These are phyloP conservation scores for Myanophis thanlyinensis DNA, from an alignment of 2,113 vertebrate genomes.

Conservation along the genomic window DNA sequence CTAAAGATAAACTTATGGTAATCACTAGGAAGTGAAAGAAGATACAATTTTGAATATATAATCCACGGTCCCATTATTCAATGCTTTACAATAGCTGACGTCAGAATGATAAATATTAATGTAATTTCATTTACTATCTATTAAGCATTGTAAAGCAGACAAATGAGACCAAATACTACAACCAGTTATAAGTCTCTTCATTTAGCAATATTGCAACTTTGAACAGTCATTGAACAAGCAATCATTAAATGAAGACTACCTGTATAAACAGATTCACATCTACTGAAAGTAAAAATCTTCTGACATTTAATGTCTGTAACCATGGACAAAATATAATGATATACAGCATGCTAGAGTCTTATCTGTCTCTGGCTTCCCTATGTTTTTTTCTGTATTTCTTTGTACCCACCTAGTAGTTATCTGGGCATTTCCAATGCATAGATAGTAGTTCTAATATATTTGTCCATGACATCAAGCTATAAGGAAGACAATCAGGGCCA, in stretches of 20 bases:
- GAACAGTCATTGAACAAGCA: background rate
- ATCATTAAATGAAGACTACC: background rate
- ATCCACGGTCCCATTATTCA: background rate
- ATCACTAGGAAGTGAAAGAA: background rate
- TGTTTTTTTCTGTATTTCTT: background rate
- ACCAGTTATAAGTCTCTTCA: background rate
- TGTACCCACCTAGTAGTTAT: background rate
- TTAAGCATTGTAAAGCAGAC: background rate
- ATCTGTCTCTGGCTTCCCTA: background rate
- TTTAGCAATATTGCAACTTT: background rate
- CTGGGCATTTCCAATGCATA: background rate
- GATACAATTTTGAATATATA: background rate
- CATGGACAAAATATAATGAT: background rate
- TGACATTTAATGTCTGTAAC: background rate
- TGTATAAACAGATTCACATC: background rate
- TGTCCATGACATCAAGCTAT: background rate
- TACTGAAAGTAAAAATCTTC: background rate
- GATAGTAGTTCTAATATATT: background rate
- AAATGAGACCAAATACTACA: background rate
- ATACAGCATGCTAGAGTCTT: background rate
- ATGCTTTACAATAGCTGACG: background rate
- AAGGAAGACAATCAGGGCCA: background rate
- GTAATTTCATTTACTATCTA: background rate
- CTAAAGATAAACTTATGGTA: background rate
- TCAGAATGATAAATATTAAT: background rate